phyloP scores from a whole-genome alignment of 2,797 vertebrate species.

The Tympanoctomys barrerae region DNA sequence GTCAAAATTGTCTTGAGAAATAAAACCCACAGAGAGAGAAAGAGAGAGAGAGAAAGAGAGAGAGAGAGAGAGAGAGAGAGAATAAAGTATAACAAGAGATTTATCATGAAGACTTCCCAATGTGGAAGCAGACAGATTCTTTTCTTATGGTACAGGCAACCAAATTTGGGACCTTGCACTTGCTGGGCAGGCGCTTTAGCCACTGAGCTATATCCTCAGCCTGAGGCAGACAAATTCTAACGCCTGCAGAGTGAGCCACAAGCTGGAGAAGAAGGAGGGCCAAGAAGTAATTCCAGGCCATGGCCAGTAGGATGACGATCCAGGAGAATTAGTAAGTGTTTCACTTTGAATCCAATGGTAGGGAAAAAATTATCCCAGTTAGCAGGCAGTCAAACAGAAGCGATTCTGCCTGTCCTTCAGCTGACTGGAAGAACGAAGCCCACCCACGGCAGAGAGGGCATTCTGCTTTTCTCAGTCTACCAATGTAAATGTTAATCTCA shows the following conservation, averaged over 20 bases:
- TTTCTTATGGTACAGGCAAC: no score
- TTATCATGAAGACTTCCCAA: not conserved
- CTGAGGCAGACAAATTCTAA: not conserved
- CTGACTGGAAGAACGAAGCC: not conserved
- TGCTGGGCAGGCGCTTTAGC: no score
- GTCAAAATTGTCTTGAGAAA: slow-evolving; percentile 17
- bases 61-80: not conserved
- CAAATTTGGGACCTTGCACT: no score
- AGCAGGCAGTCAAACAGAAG: not conserved
- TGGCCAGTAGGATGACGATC: not conserved
- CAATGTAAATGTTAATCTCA: not conserved
- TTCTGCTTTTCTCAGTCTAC: not conserved
- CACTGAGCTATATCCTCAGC: no score
- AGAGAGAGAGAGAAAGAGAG: not conserved
- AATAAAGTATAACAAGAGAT: not conserved
- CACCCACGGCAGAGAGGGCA: not conserved
- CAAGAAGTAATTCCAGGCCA: not conserved
- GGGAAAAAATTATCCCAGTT: not conserved
- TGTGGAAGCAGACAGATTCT: not conserved
- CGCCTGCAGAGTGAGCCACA: not conserved
- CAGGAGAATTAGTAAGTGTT: not conserved
- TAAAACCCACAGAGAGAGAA: not conserved
- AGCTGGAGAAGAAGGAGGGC: not conserved
- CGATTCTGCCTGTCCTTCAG: not conserved
- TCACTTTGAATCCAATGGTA: not conserved